These are phyloP conservation scores for Agapornis roseicollis DNA, from an alignment of 2,113 vertebrate species.

Conservation along the genomic window DNA sequence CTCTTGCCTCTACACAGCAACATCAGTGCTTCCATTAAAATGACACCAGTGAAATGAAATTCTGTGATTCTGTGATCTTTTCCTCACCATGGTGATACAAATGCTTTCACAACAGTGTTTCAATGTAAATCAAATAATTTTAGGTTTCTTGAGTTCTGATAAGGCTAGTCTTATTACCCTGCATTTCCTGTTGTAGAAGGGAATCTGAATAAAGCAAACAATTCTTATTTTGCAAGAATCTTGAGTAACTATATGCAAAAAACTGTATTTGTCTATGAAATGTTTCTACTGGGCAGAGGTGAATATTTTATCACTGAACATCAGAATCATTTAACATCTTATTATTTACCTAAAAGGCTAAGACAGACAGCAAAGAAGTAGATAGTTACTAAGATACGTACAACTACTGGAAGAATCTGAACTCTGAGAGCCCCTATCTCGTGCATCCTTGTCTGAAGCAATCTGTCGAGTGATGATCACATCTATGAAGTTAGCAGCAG, in stretches of 20 bases:
- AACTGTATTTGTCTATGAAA: neutral
- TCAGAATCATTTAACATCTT: neutral
- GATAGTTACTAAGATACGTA: slow-evolving; percentile 75
- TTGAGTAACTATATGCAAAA: neutral
- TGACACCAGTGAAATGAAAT: neutral
- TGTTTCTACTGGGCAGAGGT: neutral
- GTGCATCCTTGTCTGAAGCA: slow-evolving; percentile 93
- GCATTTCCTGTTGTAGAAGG: neutral
- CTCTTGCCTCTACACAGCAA: neutral
- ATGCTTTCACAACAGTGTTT: neutral
- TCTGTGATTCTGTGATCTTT: no score
- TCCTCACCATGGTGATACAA: neutral
- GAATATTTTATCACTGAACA: neutral
- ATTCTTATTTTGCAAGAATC: neutral
- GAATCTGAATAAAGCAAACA: neutral
- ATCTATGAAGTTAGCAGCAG: slow-evolving; percentile 97
- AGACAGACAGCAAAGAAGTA: slow-evolving; percentile 52
- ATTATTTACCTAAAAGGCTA: slow-evolving; percentile 4
- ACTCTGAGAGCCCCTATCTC: slow-evolving; percentile 93
- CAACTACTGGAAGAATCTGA: slow-evolving; percentile 95
- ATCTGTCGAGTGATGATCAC: slow-evolving; percentile 99
- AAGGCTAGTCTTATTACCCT: neutral
- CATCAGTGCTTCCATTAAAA: neutral
- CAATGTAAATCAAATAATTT: neutral
- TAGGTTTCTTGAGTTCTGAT: neutral